These are phyloP conservation scores for Zosterops pallidus DNA, from an alignment of 2,113 vertebrate species.

Conservation along the genomic window DNA sequence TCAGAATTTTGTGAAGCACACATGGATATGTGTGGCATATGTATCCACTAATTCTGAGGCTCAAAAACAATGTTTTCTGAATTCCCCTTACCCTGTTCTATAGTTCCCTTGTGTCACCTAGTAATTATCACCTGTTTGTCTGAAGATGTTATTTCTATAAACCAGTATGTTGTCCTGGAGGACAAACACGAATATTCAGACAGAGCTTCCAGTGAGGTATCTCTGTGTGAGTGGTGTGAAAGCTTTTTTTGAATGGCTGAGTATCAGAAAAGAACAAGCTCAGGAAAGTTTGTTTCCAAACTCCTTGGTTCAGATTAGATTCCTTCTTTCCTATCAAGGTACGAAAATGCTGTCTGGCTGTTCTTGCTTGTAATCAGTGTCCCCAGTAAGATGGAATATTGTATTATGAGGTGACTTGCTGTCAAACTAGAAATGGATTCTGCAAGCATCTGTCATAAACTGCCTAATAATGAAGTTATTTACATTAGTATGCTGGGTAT, in stretches of 20 bases:
- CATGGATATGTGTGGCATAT: rapidly evolving
- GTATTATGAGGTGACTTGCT: background rate
- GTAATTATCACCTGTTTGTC: background rate
- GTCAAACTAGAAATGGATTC: background rate
- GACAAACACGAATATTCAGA: background rate
- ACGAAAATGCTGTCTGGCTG: background rate
- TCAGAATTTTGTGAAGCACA: background rate
- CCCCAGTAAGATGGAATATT: background rate
- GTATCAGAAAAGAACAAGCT: background rate
- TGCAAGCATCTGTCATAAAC: background rate
- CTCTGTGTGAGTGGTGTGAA: background rate
- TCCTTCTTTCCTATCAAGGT: background rate
- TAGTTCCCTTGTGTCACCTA: background rate
- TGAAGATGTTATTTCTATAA: background rate
- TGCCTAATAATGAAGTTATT: background rate
- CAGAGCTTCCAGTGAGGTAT: background rate
- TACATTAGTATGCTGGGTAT: background rate
- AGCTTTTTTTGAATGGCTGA: background rate
- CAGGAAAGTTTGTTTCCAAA: background rate
- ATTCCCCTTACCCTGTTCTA: background rate
- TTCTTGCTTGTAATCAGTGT: background rate
- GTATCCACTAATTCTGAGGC: background rate
- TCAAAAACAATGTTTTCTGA: background rate
- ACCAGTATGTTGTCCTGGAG: background rate
- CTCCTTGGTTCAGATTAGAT: background rate